Conservation (phyloP, 2,113 vertebrate genomes). For the Elephantulus edwardii region DNA sequence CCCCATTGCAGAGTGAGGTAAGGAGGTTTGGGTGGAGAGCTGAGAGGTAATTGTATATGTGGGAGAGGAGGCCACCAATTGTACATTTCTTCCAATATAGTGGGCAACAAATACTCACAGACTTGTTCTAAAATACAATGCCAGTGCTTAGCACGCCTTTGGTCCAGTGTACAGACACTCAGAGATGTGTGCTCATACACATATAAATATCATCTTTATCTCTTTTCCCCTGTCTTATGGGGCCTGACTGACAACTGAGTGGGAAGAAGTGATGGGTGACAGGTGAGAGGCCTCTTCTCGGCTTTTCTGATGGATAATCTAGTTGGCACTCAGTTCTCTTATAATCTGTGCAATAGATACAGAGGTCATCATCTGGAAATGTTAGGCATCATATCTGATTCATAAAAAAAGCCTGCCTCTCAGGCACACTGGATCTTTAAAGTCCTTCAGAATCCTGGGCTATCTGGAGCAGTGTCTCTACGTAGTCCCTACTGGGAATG, state of each 20-base stretch:
- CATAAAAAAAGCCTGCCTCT: neutral
- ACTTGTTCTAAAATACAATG: neutral
- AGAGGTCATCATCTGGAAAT: neutral
- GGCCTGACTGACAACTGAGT: neutral
- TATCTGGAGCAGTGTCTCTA: neutral
- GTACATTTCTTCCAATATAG: neutral
- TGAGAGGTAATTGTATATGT: neutral
- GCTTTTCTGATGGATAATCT: neutral
- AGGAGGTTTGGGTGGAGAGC: neutral
- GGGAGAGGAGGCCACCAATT: neutral
- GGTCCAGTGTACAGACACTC: no score
- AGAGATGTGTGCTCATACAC: neutral
- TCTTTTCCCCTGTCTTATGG: neutral
- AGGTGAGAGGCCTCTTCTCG: neutral
- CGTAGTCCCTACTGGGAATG: neutral
- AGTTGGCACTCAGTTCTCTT: neutral
- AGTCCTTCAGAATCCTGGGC: neutral
- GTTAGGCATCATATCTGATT: neutral
- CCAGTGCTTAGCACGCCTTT: neutral
- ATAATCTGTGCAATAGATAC: neutral
- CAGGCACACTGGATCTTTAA: neutral
- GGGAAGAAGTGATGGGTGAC: neutral
- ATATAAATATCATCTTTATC: neutral
- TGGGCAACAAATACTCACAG: neutral
- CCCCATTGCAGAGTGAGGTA: slow-evolving; percentile 72